A percentile compares a stretch with the other conserved stretches of the same genome.
phyloP scores from a whole-genome alignment of 2,888 invertebrate genomes.

The Drosophila koepferae region DNA sequence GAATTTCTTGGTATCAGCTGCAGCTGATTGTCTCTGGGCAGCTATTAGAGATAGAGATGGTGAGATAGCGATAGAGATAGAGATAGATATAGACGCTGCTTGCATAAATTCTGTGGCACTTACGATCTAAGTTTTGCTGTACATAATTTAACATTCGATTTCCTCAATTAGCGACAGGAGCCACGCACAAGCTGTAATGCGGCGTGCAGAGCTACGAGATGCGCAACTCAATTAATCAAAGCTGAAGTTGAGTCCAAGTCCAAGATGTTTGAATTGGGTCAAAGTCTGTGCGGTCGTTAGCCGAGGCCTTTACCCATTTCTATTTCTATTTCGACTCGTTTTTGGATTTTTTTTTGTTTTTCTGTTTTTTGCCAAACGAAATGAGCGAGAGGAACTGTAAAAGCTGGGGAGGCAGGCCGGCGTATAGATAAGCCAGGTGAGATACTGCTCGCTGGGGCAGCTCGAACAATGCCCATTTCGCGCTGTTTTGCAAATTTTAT shows the following conservation, averaged over 20 bases:
- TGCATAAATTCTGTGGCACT: slow-evolving; percentile 42
- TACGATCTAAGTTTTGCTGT: slow-evolving; percentile 28
- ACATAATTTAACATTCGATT: slow-evolving; percentile 80
- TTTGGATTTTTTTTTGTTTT: background rate
- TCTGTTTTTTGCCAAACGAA: background rate
- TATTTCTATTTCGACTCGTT: slow-evolving; percentile 4
- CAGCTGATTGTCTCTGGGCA: slow-evolving; percentile 39
- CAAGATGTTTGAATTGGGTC: slow-evolving; percentile 73
- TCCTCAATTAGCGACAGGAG: slow-evolving; percentile 78
- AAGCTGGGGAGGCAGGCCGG: slow-evolving; percentile 2
- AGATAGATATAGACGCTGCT: slow-evolving; percentile 57
- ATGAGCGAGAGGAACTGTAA: slow-evolving; percentile 10
- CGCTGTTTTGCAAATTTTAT: slow-evolving; percentile 64
- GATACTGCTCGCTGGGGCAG: slow-evolving; percentile 11
- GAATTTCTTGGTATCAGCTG: slow-evolving; percentile 47
- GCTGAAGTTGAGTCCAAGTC: slow-evolving; percentile 35
- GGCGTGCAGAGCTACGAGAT: slow-evolving; percentile 55
- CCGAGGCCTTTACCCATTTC: slow-evolving; percentile 44
- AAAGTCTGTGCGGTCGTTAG: slow-evolving; percentile 65
- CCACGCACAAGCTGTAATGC: slow-evolving; percentile 48
- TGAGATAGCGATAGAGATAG: slow-evolving; percentile 13
- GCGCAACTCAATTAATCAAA: slow-evolving; percentile 75
- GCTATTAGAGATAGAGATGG: slow-evolving; percentile 57
- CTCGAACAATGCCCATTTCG: slow-evolving; percentile 56
- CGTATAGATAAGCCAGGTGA: slow-evolving; percentile 34